Evolutionary conservation across 1,140 invertebrate genomes (phyloP).

Genomic region (Tetraneura akinire): DNA sequence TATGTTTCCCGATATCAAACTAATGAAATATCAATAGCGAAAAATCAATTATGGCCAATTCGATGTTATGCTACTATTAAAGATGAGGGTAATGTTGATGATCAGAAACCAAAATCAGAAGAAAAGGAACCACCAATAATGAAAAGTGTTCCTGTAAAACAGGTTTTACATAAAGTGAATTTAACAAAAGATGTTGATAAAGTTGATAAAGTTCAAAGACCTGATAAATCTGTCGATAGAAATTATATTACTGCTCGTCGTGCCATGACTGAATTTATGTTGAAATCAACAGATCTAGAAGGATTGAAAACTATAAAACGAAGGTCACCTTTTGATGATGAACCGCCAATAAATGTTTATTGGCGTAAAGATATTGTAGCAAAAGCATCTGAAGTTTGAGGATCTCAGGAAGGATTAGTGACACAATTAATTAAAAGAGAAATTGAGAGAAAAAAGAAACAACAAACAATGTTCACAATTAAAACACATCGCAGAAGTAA

Average conservation of each 20-base stretch:
- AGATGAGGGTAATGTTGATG: not conserved
- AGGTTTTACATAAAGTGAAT: constrained; percentile 37
- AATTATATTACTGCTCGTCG: constrained; percentile 91
- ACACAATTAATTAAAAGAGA: constrained; percentile 74
- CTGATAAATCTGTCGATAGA: constrained; percentile 71
- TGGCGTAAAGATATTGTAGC: constrained; percentile 92
- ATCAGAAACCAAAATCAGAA: constrained; percentile 11
- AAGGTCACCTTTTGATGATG: constrained; percentile 88
- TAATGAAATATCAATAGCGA: not conserved
- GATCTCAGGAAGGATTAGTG: constrained; percentile 76
- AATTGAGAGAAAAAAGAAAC: constrained; percentile 80
- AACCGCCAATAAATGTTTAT: constrained; percentile 90
- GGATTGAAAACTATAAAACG: constrained; percentile 84
- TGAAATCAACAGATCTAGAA: constrained; percentile 84
- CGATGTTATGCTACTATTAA: constrained; percentile 34
- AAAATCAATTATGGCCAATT: constrained; percentile 7
- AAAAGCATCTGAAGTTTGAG: constrained; percentile 89
- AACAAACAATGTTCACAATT: constrained; percentile 75
- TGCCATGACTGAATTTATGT: constrained; percentile 88
- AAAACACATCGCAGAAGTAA: constrained; percentile 81
- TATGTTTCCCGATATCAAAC: constrained; percentile 17
- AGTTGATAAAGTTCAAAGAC: constrained; percentile 22
- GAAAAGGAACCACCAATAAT: constrained; percentile 14
- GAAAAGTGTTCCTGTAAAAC: constrained; percentile 33
- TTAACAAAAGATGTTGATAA: constrained; percentile 42